phyloP scores from a whole-genome alignment of 2,888 invertebrate genomes.

The Drosophila cognata region DNA sequence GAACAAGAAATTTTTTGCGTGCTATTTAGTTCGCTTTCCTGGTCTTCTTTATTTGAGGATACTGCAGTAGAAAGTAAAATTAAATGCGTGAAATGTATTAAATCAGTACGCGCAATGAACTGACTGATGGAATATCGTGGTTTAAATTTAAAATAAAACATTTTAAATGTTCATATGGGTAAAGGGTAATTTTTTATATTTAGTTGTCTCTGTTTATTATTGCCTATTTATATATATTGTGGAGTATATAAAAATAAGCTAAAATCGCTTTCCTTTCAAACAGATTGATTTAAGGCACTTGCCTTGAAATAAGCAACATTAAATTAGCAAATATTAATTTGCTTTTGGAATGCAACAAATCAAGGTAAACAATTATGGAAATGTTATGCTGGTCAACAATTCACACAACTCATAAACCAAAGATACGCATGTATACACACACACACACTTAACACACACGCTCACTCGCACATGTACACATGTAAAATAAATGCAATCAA shows the following conservation, averaged over 20 bases:
- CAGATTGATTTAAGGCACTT: neutral
- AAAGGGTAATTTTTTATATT: neutral
- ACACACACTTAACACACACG: neutral
- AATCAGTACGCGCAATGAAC: constrained; percentile 7
- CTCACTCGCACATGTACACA: neutral
- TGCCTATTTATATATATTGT: neutral
- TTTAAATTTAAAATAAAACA: neutral
- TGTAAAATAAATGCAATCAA: constrained; percentile 19
- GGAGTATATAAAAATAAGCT: neutral
- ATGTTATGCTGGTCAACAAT: constrained; percentile 31
- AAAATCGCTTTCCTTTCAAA: neutral
- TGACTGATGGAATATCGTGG: constrained; percentile 8
- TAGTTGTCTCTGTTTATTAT: neutral
- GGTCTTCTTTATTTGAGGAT: constrained; percentile 10
- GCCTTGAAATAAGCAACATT: constrained; percentile 11
- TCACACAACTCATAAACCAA: constrained; percentile 28
- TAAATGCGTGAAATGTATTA: constrained; percentile 11
- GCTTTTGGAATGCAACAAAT: constrained; percentile 21
- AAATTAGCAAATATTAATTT: constrained; percentile 3
- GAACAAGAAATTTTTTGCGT: constrained; percentile 45
- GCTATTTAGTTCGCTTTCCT: constrained; percentile 48
- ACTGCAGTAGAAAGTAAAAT: constrained; percentile 53
- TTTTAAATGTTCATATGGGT: neutral
- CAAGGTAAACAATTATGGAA: constrained; percentile 42
- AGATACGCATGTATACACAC: neutral